These are phyloP conservation scores for Hemiprocne comata DNA, from an alignment of 2,113 vertebrate genomes.

Conservation along the genomic window DNA sequence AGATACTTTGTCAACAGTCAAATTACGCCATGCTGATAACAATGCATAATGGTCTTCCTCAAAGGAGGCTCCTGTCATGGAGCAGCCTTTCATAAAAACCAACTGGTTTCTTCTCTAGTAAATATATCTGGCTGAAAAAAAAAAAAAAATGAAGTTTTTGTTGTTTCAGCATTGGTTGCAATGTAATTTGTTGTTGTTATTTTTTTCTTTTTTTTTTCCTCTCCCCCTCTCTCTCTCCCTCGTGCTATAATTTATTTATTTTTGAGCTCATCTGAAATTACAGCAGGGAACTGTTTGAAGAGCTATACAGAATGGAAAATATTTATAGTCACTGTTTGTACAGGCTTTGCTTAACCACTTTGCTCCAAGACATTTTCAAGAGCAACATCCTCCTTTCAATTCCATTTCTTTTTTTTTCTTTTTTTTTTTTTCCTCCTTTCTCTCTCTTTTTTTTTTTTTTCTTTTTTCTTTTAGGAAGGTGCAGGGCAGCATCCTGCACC, in stretches of 20 bases:
- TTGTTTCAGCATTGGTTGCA: background rate
- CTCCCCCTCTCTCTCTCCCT: background rate
- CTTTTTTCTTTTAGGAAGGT: background rate
- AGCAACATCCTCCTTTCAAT: conserved; percentile 65
- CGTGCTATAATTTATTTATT: conserved; percentile 20
- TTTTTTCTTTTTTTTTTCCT: accelerated
- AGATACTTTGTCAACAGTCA: conserved; percentile 86
- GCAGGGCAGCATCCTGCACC: conserved; percentile 1
- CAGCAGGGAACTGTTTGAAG: background rate
- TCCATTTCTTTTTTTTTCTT: background rate
- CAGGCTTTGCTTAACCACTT: conserved; percentile 70
- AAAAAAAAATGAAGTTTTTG: conserved; percentile 46
- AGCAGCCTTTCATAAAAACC: conserved; percentile 73
- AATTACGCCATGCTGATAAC: conserved; percentile 84
- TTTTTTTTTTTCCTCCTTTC: background rate
- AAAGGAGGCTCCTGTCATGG: conserved; percentile 74
- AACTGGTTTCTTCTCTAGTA: conserved; percentile 54
- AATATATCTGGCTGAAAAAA: conserved; percentile 50
- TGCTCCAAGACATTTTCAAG: conserved; percentile 69
- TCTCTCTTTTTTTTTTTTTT: accelerated
- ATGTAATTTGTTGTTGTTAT: background rate
- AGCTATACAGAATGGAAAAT: conserved; percentile 49
- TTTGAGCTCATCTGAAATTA: conserved; percentile 43
- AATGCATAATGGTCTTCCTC: conserved; percentile 80
- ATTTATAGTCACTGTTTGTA: conserved; percentile 60